Evolutionary conservation across 2,888 invertebrate genomes (phyloP), one percentile per base, ranked within the genome.

Genomic region (Diarsia rubi): DNA sequence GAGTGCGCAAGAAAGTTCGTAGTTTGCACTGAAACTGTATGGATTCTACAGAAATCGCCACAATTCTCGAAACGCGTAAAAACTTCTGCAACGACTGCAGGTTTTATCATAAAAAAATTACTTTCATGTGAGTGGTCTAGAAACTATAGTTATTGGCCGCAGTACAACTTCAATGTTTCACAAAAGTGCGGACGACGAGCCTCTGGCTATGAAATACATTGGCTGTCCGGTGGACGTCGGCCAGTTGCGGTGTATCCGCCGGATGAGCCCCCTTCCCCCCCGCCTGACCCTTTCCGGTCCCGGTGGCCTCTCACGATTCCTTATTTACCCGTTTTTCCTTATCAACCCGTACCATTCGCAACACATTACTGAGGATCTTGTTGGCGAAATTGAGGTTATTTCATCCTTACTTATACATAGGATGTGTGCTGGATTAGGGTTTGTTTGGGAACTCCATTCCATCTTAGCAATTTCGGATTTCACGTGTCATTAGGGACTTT

Each of bases 321-420:
- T 94, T 96, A 95, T 96, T 95, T 95, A 95, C 93, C 92, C 94
- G 94, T 94, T 95, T 95, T 95, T 95, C 94, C 95, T 96, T 95
- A 96, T 96, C 95, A 94, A 91, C 90, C 91, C 89, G 90, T 90
- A 90, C 93, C 96, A 95, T 95, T 95, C 95, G 91, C 92, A 92
- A 93, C 95, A 94, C 93, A 93, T 95, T 94, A 93, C 92, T 83
- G 88, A 88, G 90, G 90, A 92, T 93, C 93, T 92, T 91, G 93
- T 92, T 91, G 93, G 90, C 91, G 88, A 91, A 93, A 94, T 94
- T 92, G 92, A 90, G 92, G 92, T 92, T 92, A 91, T 92, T 91
- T 86, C 87, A 87, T 88, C 86, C 87, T 84, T 87, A 89, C 84
- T 85, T 88, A 89, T 86, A 87, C 83, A 85, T 89, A 88, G 81